A percentile compares a stretch with the other conserved stretches of the same genome.
These are phyloP conservation scores for Drosophila pegasa DNA, from an alignment of 2,888 invertebrate species.

Conservation along the genomic window DNA sequence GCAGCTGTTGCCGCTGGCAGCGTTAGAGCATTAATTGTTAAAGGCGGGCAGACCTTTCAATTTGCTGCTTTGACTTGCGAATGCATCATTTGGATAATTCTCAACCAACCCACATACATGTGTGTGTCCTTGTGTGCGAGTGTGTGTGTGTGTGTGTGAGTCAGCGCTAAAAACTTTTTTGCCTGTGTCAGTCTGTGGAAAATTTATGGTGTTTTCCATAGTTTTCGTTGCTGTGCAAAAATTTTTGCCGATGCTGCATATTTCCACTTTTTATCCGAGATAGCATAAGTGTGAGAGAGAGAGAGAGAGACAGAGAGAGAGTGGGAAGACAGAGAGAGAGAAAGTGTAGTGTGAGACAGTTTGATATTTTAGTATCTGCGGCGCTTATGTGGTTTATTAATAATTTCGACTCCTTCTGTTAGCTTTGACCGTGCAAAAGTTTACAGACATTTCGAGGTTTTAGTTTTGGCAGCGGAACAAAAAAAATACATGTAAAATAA, in stretches of 20 bases:
- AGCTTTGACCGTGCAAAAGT: conserved; percentile 40
- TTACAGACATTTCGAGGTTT: conserved; percentile 31
- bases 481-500: not conserved
- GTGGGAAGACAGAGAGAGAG: not conserved
- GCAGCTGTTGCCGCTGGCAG: conserved; percentile 21
- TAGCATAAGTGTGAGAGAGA: not conserved
- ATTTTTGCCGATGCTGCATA: conserved; percentile 71
- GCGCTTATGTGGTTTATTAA: conserved; percentile 69
- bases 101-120: conserved; percentile 10
- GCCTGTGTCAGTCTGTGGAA: conserved; percentile 64
- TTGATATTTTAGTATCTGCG: conserved; percentile 27
- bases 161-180: conserved; percentile 48
- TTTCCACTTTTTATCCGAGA: conserved; percentile 65
- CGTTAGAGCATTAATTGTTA: conserved; percentile 56
- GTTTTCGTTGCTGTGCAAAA: conserved; percentile 63
- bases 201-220: conserved; percentile 76
- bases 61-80: conserved; percentile 55
- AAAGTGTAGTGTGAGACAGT: conserved; percentile 26
- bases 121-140: conserved; percentile 8
- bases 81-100: conserved; percentile 69
- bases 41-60: conserved; percentile 34
- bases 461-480: not conserved
- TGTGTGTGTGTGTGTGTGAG: conserved; percentile 28
- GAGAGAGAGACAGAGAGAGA: not conserved
- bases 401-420: conserved; percentile 55